These are phyloP conservation scores for Calameuta idolon DNA, from an alignment of 2,888 invertebrate genomes.

Conservation along the genomic window DNA sequence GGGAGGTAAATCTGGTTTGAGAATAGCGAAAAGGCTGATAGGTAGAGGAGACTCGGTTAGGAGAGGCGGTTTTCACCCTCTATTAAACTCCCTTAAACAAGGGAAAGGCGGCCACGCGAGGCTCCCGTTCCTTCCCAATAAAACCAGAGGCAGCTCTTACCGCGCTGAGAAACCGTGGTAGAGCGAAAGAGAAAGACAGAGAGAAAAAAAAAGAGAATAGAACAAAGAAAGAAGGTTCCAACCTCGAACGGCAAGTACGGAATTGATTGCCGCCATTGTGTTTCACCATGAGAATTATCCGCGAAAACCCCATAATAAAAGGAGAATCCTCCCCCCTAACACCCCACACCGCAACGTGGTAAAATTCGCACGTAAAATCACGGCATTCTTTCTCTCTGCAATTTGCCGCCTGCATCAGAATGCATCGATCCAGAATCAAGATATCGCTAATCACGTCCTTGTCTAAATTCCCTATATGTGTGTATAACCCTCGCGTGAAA, in stretches of 20 bases:
- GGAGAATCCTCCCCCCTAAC: not conserved
- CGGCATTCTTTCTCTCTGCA: not conserved
- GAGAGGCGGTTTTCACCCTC: conserved; percentile 64
- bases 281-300: conserved; percentile 23
- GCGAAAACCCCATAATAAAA: conserved; percentile 3
- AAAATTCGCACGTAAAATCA: not conserved
- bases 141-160: conserved; percentile 41
- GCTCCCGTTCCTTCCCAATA: conserved; percentile 47
- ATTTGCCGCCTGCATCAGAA: not conserved
- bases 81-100: conserved; percentile 69
- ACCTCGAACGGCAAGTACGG: conserved; percentile 19
- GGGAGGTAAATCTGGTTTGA: conserved; percentile 18
- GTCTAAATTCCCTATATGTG: not conserved
- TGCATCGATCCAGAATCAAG: not conserved
- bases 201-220: conserved; percentile 37
- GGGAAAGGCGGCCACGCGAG: conserved; percentile 70
- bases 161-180: conserved; percentile 41
- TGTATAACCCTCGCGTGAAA: not conserved
- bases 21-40: not conserved
- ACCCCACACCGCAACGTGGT: not conserved
- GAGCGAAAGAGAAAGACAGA: conserved; percentile 50
- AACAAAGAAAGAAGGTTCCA: conserved; percentile 16
- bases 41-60: conserved; percentile 12
- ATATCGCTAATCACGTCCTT: not conserved
- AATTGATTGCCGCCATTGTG: conserved; percentile 39